Base-by-base conservation (phyloP, 2,113 vertebrate species). In the Apus apus region DNA sequence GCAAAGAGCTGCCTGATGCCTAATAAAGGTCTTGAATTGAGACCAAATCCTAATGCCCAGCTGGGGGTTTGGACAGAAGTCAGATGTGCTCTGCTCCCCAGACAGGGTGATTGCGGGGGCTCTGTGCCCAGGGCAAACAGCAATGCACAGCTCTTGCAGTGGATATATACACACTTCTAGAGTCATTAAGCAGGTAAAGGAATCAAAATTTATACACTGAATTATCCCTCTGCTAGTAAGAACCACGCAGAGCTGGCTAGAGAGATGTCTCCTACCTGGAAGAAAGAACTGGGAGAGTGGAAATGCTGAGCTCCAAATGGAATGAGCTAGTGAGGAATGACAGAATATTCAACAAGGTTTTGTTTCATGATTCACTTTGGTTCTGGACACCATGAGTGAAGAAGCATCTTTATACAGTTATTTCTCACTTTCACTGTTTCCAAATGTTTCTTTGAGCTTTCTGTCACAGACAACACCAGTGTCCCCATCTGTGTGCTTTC, bases 381-480 rank as follows among this genome's bases (percentile, higher is more conserved):
- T 76, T 77, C 23, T 9, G 14, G 46, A 15, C n/a, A 22, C 54
- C 20, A 15, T 5, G 27, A 77, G 60, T 3, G 34, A 43, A 65
- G 92, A 34, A 54, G 30, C 51, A 38, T 51, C 74, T 53, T 85
- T 21, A 48, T 9, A 18, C 7, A 13, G 11, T 1, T 46, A 50
- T 79, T 95, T 79, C 84, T 83, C 54, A 17, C 82, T 75, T 67
- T 13, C 13, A 5, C 23, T 53, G 22, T 48, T 81, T 34, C 75
- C 72, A 54, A 43, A 62, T 10, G 64, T 80, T 89, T 51, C 80
- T 51, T 13, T 45, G 46, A 70, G 68, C 18, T 40, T 48, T 67
- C 68, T 74, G 46, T 19, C n/a, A 3, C 34, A 22, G 56, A 3
- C 36, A 6, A 38, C 12, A 0, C 38, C 11, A 0, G 13, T 61